Evolutionary conservation across 1,140 invertebrate species (phyloP), one percentile per base, ranked within the genome.

Genomic region (Calephelis nemesis): DNA sequence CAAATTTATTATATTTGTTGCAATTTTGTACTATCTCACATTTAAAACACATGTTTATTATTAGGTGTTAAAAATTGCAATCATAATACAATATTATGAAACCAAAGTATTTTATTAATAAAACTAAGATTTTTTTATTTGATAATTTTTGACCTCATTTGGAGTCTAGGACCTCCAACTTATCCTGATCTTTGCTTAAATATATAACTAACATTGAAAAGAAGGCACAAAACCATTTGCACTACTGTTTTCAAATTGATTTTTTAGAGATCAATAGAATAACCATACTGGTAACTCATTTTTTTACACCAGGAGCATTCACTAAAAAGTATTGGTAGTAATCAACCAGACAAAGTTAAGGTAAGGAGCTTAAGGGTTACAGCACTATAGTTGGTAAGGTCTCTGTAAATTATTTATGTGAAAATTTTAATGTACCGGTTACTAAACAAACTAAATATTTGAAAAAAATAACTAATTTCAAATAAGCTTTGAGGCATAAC

Each of bases 141-240:
- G 11, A 5, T 1, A 49, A 11, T 5, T 5, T n/a, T 12, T 8
- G 48, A 49, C 48, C 48, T 11, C 5, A 12, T 49, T 49, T 49
- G 48, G 9, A 8, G 4, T 52, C 15, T 15, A 11, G 10, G 19
- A 54, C 10, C 42, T 45, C 42, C 30, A 54, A 9, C 8, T 19
- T 5, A 54, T 15, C 52, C 15, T 54, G 7, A 54, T 19, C 8
- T 54, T 9, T 54, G 52, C 19, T 19, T 54, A 19, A 54, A 8
- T 49, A 12, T 64, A 49, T 30, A 64, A 30, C 48, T 48, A 49
- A 65, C 42, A 62, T 70, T 67, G 62, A 73, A 76, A 71, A 68
- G 60, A 81, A 85, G 81, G 80, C 83, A 85, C 80, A 79, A 82
- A 83, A 77, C 67, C 52, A 77, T 84, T 85, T 84, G 75, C 74